phyloP scores from a whole-genome alignment of 1,140 invertebrate species.

The Arion vulgaris region DNA sequence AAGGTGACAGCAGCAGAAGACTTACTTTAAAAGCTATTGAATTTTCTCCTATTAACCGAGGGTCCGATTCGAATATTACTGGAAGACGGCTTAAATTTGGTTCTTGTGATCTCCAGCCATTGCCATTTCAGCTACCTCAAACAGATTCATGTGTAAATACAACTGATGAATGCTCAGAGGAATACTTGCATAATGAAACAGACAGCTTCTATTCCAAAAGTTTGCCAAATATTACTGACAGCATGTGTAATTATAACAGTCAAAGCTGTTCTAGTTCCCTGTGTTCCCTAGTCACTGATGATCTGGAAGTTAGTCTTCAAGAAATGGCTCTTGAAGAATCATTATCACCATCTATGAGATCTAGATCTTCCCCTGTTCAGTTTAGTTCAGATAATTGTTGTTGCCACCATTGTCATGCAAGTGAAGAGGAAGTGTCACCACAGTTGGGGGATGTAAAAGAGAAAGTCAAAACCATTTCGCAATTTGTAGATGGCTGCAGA shows the following conservation, averaged over 20 bases:
- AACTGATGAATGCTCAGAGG: neutral
- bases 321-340: slow-evolving; percentile 25
- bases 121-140: neutral
- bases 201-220: neutral
- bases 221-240: no score
- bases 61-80: neutral
- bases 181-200: no score
- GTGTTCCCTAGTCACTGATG: neutral
- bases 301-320: slow-evolving; percentile 18
- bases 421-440: neutral
- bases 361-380: neutral
- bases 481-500: neutral
- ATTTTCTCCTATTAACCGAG: neutral
- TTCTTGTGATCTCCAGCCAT: neutral
- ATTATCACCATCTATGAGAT: no score
- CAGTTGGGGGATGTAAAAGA: neutral
- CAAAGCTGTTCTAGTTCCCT: neutral
- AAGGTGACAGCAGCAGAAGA: neutral
- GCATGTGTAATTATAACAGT: neutral
- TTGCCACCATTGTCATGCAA: neutral
- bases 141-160: neutral
- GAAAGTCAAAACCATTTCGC: neutral
- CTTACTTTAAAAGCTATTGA: neutral
- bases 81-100: neutral
- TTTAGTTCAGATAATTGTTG: neutral